A percentile compares a stretch with the other conserved stretches of the same genome.
Conservation (phyloP, 1,140 invertebrate species). For the Cheumatopsyche charites region DNA sequence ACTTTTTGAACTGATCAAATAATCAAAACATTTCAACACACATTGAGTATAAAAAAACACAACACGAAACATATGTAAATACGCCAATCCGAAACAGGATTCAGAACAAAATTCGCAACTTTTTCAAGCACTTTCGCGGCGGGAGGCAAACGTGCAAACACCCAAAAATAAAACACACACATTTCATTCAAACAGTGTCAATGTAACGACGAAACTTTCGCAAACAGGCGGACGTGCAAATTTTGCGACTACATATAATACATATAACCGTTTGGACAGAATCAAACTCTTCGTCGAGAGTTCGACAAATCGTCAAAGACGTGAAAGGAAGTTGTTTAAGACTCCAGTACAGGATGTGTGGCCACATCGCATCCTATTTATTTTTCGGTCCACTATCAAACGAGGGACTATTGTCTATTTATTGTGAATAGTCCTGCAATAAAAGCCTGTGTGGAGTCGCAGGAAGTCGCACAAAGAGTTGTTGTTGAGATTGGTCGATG, state of each 20-base stretch:
- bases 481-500: too few relatives aligned
- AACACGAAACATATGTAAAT: too few relatives aligned
- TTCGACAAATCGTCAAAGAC: too few relatives aligned
- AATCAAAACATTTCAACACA: too few relatives aligned
- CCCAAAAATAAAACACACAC: too few relatives aligned
- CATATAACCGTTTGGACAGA: neutral
- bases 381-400: neutral
- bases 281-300: neutral
- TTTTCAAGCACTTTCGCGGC: too few relatives aligned
- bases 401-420: constrained; percentile 18
- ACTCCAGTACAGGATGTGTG: constrained; percentile 25
- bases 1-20: too few relatives aligned
- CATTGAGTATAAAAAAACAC: too few relatives aligned
- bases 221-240: constrained; percentile 21
- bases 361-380: constrained; percentile 1
- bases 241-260: neutral
- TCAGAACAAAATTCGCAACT: too few relatives aligned
- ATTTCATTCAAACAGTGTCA: constrained; percentile 27
- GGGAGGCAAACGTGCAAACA: too few relatives aligned
- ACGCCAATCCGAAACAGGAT: too few relatives aligned
- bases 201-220: constrained; percentile 19
- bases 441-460: neutral
- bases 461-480: neutral
- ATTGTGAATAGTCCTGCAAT: neutral
- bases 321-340: too few relatives aligned